Conservation (phyloP, 2,888 invertebrate genomes). For the Cerastoderma edule region DNA sequence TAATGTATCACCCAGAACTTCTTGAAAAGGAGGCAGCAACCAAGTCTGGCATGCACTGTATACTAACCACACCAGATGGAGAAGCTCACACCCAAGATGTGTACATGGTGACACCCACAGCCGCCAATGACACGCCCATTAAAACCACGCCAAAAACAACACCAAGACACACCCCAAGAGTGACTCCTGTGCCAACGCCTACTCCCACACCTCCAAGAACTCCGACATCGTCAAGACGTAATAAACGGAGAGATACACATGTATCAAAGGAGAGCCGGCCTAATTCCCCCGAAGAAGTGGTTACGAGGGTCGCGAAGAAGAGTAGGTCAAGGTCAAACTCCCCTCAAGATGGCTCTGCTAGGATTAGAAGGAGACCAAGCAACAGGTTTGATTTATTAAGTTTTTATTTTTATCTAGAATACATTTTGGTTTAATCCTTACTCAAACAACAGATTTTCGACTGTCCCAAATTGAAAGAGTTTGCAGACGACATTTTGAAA, state of each 20-base stretch:
- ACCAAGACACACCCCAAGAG: conserved; percentile 20
- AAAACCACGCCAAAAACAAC: conserved; percentile 17
- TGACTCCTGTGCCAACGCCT: conserved; percentile 35
- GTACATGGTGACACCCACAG: conserved; percentile 6
- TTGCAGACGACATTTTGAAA: too few relatives aligned
- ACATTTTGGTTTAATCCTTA: too few relatives aligned
- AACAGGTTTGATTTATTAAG: conserved; percentile 53
- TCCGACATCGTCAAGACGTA: conserved; percentile 27
- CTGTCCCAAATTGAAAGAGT: too few relatives aligned
- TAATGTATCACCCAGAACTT: conserved; percentile 69
- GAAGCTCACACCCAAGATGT: not conserved
- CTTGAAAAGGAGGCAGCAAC: conserved; percentile 62
- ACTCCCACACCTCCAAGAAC: conserved; percentile 42
- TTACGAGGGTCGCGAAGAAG: too few relatives aligned
- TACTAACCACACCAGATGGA: not conserved
- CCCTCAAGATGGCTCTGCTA: conserved; percentile 37
- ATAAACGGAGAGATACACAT: conserved; percentile 23
- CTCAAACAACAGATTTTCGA: too few relatives aligned
- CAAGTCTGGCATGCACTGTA: conserved; percentile 28
- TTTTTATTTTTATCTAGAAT: too few relatives aligned
- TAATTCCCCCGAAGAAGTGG: too few relatives aligned
- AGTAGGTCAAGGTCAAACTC: conserved; percentile 59
- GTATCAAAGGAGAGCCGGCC: conserved; percentile 39
- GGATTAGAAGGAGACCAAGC: conserved; percentile 45
- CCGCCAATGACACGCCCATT: not conserved